Percentiles rank a stretch among this genome's conserved stretches.
phyloP scores from a whole-genome alignment of 1,140 invertebrate species.

The Dolichoris vasculosae region DNA sequence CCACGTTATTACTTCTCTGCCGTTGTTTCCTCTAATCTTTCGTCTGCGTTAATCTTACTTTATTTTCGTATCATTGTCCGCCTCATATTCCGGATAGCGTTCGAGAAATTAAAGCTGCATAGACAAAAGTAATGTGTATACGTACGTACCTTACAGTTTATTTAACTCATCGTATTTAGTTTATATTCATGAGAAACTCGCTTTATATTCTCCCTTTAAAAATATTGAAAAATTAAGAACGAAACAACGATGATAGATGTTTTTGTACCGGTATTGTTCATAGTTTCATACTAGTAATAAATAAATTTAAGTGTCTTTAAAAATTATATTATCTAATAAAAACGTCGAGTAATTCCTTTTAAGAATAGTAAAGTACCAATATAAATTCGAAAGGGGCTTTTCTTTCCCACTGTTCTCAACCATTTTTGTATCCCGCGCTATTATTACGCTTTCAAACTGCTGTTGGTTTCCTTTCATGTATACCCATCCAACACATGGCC shows the following conservation, averaged over 20 bases:
- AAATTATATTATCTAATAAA: not conserved
- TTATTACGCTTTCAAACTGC: too few species aligned
- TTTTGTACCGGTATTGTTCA: too few species aligned
- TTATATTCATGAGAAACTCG: too few species aligned
- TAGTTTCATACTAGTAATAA: not conserved
- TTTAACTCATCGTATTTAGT: too few species aligned
- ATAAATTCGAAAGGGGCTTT: not conserved
- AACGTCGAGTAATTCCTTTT: not conserved
- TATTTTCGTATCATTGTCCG: not conserved
- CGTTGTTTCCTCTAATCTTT: not conserved
- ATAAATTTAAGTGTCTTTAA: not conserved
- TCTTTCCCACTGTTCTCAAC: not conserved
- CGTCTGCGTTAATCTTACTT: not conserved
- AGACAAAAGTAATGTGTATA: not conserved
- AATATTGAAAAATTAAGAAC: too few species aligned
- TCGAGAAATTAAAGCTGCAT: not conserved
- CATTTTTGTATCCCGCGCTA: not conserved
- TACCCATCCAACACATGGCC: not conserved
- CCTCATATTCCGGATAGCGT: not conserved
- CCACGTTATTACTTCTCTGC: constrained; percentile 22
- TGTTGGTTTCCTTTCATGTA: not conserved
- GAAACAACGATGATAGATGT: too few species aligned
- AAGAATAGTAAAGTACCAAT: not conserved
- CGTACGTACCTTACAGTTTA: too few species aligned
- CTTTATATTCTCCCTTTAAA: too few species aligned